phyloP scores from a whole-genome alignment of 2,797 vertebrate genomes.

The Sylvia borin region DNA sequence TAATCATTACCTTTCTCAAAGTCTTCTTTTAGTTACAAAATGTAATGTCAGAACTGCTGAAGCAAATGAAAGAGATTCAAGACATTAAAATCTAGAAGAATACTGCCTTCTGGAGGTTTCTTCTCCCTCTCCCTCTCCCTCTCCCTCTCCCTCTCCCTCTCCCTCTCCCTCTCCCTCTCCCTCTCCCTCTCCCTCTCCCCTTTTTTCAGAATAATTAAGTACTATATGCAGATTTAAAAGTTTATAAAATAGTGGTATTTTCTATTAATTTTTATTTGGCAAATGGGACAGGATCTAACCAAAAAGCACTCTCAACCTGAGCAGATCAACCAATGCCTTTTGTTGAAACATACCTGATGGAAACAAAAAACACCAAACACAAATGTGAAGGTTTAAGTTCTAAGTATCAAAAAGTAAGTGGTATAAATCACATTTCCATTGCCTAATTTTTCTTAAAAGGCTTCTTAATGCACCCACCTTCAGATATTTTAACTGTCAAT shows the following conservation, averaged over 20 bases:
- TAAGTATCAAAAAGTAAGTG: background rate
- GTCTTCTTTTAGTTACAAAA: background rate
- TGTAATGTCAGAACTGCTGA: background rate
- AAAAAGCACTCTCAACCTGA: background rate
- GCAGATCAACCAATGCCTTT: background rate
- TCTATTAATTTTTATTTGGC: background rate
- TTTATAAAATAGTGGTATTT: background rate
- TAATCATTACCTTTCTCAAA: background rate
- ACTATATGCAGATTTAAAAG: background rate
- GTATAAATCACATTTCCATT: background rate
- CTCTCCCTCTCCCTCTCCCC: no score
- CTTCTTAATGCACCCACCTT: background rate
- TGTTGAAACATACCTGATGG: background rate
- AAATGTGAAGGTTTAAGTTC: background rate
- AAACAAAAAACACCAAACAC: background rate
- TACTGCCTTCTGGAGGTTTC: background rate
- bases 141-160: no score
- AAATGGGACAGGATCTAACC: background rate
- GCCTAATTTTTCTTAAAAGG: background rate
- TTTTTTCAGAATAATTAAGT: background rate
- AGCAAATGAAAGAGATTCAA: background rate
- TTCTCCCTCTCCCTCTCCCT: background rate
- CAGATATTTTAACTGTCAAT: background rate
- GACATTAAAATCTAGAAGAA: background rate
- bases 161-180: background rate